phyloP scores from a whole-genome alignment of 2,888 invertebrate genomes.

The Therioaphis trifolii region DNA sequence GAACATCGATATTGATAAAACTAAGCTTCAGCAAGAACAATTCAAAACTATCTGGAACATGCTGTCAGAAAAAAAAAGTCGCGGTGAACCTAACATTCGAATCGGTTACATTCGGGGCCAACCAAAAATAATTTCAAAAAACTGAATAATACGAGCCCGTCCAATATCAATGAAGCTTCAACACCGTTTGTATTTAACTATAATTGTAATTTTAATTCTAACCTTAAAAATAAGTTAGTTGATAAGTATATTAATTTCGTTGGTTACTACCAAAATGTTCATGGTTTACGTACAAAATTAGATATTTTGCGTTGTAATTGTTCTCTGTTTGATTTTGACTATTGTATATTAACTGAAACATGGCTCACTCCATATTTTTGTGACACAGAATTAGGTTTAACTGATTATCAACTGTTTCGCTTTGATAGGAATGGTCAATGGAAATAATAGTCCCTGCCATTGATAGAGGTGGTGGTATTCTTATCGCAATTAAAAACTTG shows the following conservation, averaged over 20 bases:
- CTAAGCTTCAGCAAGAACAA: too few species aligned
- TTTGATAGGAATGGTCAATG: conserved; percentile 7
- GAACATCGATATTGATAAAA: too few species aligned
- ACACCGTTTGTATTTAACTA: too few species aligned
- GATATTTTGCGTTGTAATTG: conserved; percentile 3
- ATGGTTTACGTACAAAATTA: conserved; percentile 16
- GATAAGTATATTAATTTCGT: neutral
- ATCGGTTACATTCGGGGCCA: too few species aligned
- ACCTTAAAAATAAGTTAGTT: neutral
- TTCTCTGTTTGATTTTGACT: conserved; percentile 3
- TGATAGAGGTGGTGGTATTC: conserved; percentile 18
- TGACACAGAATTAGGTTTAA: conserved; percentile 5
- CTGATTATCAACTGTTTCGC: neutral
- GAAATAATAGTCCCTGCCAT: too few species aligned
- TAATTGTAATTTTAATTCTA: too few species aligned
- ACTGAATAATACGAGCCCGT: too few species aligned
- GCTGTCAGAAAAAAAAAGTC: too few species aligned
- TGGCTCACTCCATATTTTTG: neutral
- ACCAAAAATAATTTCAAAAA: too few species aligned
- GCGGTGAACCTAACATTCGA: too few species aligned
- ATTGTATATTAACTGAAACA: conserved; percentile 12
- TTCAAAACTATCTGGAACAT: too few species aligned
- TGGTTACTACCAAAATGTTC: neutral
- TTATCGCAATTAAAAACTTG: neutral
- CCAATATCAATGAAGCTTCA: too few species aligned